These are phyloP conservation scores for Corythornis vintsioides DNA, from an alignment of 2,113 vertebrate species.

Conservation along the genomic window DNA sequence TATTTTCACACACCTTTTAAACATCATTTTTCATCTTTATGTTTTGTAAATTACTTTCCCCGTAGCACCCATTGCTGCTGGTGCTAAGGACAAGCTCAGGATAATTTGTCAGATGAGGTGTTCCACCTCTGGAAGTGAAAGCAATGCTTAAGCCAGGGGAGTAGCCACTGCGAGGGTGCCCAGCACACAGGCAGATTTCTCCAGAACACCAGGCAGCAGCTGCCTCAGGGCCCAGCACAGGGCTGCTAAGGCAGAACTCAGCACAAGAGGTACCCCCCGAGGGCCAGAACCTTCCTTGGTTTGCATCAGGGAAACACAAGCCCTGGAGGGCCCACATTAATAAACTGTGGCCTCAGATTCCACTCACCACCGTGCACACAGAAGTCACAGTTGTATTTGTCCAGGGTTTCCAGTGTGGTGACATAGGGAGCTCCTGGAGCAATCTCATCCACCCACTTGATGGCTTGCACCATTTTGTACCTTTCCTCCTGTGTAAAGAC, in stretches of 20 bases:
- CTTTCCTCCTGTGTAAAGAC: slow-evolving; percentile 96
- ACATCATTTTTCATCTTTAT: not conserved
- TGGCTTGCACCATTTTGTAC: slow-evolving; percentile 96
- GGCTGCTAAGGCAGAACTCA: not conserved
- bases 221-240: not conserved
- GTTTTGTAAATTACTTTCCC: not conserved
- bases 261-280: fast-evolving
- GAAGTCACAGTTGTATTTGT: slow-evolving; percentile 94
- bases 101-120: fast-evolving
- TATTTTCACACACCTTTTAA: not conserved
- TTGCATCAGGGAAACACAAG: not conserved
- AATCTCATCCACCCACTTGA: slow-evolving; percentile 98
- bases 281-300: fast-evolving
- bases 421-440: slow-evolving; percentile 94
- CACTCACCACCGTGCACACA: slow-evolving; percentile 96
- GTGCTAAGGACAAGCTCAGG: not conserved
- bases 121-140: not conserved
- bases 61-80: not conserved
- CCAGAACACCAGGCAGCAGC: not conserved
- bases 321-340: fast-evolving
- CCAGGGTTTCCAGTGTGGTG: slow-evolving; percentile 91
- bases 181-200: fast-evolving
- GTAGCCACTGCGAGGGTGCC: not conserved
- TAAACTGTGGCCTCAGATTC: not conserved
- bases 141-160: not conserved